Conservation (phyloP, 2,113 vertebrate genomes). For the Haemorhous mexicanus region DNA sequence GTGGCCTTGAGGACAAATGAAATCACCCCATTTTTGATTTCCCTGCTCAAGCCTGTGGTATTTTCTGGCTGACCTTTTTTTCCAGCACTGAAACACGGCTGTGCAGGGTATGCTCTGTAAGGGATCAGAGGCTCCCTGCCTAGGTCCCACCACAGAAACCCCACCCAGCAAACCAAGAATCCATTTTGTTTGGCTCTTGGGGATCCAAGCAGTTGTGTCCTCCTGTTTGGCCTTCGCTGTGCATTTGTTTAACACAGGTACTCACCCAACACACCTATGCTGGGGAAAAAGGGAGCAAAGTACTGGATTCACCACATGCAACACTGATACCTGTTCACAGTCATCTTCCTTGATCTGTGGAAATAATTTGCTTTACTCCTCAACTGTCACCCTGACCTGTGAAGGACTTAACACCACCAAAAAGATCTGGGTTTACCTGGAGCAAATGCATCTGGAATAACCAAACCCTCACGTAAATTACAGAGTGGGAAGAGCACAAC, state of each 20-base stretch:
- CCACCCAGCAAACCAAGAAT: neutral
- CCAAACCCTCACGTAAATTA: slow-evolving; percentile 83
- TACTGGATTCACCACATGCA: neutral
- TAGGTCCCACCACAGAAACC: neutral
- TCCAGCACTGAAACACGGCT: accelerated
- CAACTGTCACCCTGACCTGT: slow-evolving; percentile 23
- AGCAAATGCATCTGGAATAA: slow-evolving; percentile 81
- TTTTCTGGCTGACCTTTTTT: neutral
- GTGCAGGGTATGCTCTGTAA: accelerated
- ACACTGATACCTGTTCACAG: neutral
- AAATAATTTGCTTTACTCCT: neutral
- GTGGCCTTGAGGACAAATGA: neutral
- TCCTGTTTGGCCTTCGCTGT: neutral
- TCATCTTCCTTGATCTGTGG: neutral
- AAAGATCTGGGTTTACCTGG: slow-evolving; percentile 39
- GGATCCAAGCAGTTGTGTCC: neutral
- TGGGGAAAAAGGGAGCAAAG: neutral
- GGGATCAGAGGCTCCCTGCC: neutral
- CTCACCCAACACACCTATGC: accelerated
- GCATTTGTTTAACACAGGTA: neutral
- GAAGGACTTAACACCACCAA: slow-evolving; percentile 66
- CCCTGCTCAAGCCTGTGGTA: accelerated
- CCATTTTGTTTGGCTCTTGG: neutral
- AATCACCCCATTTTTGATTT: neutral
- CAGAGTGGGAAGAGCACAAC: slow-evolving; percentile 73